Base-by-base conservation (phyloP, 2,797 vertebrate genomes). In the Mionectes olivaceus region DNA sequence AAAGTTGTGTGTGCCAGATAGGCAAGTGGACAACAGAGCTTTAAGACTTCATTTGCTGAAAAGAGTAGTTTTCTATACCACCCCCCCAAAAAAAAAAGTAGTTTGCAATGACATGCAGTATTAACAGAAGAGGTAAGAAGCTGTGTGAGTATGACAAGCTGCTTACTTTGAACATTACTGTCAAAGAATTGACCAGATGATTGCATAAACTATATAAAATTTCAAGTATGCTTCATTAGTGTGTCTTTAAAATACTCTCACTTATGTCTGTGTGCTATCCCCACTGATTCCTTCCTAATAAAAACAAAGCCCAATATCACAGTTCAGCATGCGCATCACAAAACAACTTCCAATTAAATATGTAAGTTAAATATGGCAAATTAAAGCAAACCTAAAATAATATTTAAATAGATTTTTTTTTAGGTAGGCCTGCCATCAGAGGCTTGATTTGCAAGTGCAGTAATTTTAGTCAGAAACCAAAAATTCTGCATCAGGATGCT, bases 171-270 rank as follows among this genome's bases (percentile, higher is more conserved):
- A 91, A 57, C 13, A 37, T 49, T 59, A 19, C 44, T 83, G 47
- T 86, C n/a, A 86, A 87, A 91, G n/a, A 94, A 53, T 89, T 74
- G 80, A 86, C 24, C 53, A 73, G 79, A 73, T 79, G 19, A 33
- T 81, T 88, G 50, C 30, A 76, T 75, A 47, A 81, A 78, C n/a
- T 44, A 12, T 57, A 25, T 93, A 47, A 91, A 32, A 76, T 93
- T 71, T 81, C 69, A 86, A 71, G 50, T 68, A 73, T 4, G 2
- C 37, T 75, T 90, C 37, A 49, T 83, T 91, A 83, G 46, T 53
- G 9, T 87, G 33, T 76, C 43, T 76, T 61, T 65, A 43, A 80
- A 81, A 46, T 59, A 76, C 50, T 84, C 56, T 90, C 47, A 53
- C 14, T 79, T 88, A n/a, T 11, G 33, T 47, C 74, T 55, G 7